A percentile compares a stretch with the other conserved stretches of the same genome.
These are phyloP conservation scores for Cremastinae sp. DNA, from an alignment of 2,888 invertebrate genomes.

Conservation along the genomic window DNA sequence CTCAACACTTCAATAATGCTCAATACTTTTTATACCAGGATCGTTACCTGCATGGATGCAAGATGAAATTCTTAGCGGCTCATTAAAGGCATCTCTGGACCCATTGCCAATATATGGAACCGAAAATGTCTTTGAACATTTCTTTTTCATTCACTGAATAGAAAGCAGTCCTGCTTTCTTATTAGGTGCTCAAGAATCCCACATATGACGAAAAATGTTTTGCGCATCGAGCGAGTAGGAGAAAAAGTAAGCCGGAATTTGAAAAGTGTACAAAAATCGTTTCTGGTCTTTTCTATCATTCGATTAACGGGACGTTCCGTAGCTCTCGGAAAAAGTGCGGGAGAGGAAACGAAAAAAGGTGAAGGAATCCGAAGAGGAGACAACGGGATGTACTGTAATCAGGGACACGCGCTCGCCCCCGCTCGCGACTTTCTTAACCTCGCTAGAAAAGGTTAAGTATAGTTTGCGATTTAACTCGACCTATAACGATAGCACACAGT, in stretches of 20 bases:
- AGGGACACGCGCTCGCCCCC: constrained; percentile 72
- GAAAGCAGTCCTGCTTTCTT: constrained; percentile 56
- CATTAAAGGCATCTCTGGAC: constrained; percentile 41
- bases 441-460: constrained; percentile 69
- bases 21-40: too few relatives aligned
- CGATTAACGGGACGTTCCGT: constrained; percentile 53
- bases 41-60: neutral
- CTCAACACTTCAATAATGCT: too few relatives aligned
- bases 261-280: constrained; percentile 20
- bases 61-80: too few relatives aligned
- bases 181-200: constrained; percentile 26
- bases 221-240: constrained; percentile 5
- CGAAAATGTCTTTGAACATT: neutral
- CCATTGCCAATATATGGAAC: constrained; percentile 31
- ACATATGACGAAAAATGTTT: constrained; percentile 17
- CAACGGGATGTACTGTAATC: constrained; percentile 70
- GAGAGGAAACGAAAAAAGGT: neutral
- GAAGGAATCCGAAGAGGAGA: constrained; percentile 35
- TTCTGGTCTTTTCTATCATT: constrained; percentile 18
- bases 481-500: neutral
- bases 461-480: constrained; percentile 53
- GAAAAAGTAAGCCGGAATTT: neutral
- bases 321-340: constrained; percentile 4
- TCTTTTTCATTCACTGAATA: constrained; percentile 49
- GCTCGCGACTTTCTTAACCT: constrained; percentile 64